Conservation (phyloP, 2,888 invertebrate species). For the Calameuta idolon region DNA sequence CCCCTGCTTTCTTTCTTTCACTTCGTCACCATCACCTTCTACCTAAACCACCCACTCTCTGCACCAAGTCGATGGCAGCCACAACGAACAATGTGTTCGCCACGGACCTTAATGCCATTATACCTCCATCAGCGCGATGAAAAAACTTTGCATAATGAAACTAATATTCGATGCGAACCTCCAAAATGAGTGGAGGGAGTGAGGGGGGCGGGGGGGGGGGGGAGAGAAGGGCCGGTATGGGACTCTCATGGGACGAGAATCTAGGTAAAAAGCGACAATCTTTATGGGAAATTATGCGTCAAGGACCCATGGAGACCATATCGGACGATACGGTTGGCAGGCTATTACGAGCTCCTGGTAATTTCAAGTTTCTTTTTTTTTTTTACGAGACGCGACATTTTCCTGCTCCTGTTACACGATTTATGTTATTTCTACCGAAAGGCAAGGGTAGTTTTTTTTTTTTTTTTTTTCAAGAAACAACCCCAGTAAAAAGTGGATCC, state of each 20-base stretch:
- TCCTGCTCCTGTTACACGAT: neutral
- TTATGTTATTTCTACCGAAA: neutral
- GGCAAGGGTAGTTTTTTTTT: neutral
- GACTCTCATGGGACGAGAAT: slow-evolving; percentile 5
- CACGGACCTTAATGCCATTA: slow-evolving; percentile 18
- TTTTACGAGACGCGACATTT: neutral
- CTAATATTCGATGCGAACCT: slow-evolving; percentile 19
- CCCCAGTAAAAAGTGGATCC: neutral
- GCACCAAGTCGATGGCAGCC: neutral
- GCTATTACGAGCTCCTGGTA: neutral
- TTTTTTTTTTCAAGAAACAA: neutral
- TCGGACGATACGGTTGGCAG: neutral
- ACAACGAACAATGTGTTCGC: slow-evolving; percentile 20
- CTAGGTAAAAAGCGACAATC: neutral
- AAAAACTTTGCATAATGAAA: slow-evolving; percentile 27
- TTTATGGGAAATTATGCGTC: slow-evolving; percentile 24
- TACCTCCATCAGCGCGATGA: slow-evolving; percentile 20
- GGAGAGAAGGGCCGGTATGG: slow-evolving; percentile 5
- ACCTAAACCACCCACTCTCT: neutral
- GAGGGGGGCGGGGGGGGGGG: neutral
- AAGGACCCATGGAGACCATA: slow-evolving; percentile 21
- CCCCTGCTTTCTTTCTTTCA: neutral
- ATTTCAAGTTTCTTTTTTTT: neutral
- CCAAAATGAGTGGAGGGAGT: neutral
- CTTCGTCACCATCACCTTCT: neutral